phyloP scores from a whole-genome alignment of 2,888 invertebrate genomes.

The Plemyria rubiginata region DNA sequence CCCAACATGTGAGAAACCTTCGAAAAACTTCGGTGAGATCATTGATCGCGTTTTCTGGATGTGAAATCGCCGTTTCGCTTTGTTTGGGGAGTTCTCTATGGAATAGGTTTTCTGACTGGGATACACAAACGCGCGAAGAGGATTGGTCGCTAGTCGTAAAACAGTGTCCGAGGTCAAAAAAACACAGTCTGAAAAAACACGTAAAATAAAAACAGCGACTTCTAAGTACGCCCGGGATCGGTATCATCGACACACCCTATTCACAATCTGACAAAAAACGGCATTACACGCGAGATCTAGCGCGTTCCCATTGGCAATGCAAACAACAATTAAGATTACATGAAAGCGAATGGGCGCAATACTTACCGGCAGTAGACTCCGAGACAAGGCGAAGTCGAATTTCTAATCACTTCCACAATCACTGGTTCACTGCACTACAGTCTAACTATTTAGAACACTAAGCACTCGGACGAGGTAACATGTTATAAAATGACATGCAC shows the following conservation, averaged over 20 bases:
- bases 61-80: not conserved
- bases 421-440: slow-evolving; percentile 55
- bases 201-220: slow-evolving; percentile 64
- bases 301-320: slow-evolving; percentile 53
- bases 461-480: slow-evolving; percentile 77
- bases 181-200: slow-evolving; percentile 28
- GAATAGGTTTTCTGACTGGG: slow-evolving; percentile 1
- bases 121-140: not conserved
- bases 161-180: slow-evolving; percentile 14
- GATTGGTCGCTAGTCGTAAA: not conserved
- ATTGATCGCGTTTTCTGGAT: not conserved
- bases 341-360: slow-evolving; percentile 58
- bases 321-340: slow-evolving; percentile 55
- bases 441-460: slow-evolving; percentile 74
- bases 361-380: slow-evolving; percentile 73
- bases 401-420: slow-evolving; percentile 71
- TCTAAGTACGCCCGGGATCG: slow-evolving; percentile 51
- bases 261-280: slow-evolving; percentile 47
- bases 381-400: slow-evolving; percentile 59
- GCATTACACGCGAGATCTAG: slow-evolving; percentile 45
- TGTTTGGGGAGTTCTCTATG: not conserved
- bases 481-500: slow-evolving; percentile 73
- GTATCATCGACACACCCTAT: slow-evolving; percentile 79
- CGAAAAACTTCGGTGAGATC: not conserved
- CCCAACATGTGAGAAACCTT: slow-evolving; percentile 55